phyloP scores from a whole-genome alignment of 2,113 vertebrate species.

The Hyla sarda region DNA sequence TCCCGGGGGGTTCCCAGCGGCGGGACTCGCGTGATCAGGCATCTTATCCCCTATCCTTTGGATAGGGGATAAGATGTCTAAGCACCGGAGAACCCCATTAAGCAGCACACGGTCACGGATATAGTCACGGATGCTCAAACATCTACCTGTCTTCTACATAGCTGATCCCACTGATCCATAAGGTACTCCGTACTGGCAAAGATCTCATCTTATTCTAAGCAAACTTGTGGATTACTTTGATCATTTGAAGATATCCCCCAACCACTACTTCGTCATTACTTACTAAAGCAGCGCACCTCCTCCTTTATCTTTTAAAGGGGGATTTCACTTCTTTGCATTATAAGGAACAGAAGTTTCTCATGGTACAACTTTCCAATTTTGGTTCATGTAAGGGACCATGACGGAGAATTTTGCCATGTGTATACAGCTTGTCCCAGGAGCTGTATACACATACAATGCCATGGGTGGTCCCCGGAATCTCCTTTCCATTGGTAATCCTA shows the following conservation, averaged over 20 bases:
- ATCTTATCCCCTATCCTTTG: no score
- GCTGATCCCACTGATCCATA: not conserved
- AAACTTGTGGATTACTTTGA: not conserved
- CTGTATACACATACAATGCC: not conserved
- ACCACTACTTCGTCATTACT: no score
- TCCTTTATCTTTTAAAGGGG: not conserved
- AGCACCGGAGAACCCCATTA: no score
- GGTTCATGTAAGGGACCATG: not conserved
- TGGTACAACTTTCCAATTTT: not conserved
- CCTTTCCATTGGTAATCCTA: not conserved
- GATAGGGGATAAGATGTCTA: not conserved
- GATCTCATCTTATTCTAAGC: not conserved
- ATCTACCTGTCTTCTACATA: no score
- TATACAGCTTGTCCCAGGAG: not conserved
- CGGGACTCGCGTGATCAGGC: no score
- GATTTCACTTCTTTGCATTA: not conserved
- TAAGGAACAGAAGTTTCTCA: not conserved
- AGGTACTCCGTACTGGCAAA: not conserved
- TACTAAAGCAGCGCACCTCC: not conserved
- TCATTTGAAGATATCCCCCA: no score
- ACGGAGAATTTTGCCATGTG: not conserved
- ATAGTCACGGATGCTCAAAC: no score
- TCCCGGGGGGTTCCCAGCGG: no score
- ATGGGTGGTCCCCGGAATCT: not conserved
- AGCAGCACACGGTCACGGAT: no score